phyloP scores from a whole-genome alignment of 2,797 vertebrate genomes.

The Chelonia mydas region DNA sequence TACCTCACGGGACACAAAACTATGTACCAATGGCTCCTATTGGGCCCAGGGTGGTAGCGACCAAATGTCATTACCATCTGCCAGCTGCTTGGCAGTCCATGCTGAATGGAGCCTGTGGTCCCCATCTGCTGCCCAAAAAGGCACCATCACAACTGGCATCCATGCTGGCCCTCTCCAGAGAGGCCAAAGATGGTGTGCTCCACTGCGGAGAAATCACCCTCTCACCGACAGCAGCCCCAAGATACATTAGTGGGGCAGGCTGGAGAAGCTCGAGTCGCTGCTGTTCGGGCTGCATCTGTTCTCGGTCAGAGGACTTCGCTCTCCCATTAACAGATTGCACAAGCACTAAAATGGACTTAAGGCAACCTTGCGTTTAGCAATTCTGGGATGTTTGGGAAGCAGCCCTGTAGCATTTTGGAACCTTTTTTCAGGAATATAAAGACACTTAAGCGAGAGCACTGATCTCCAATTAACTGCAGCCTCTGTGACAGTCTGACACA shows the following conservation, averaged over 20 bases:
- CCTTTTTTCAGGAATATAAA: fast-evolving
- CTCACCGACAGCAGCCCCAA: neutral
- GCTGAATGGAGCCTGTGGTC: neutral
- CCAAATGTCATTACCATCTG: fast-evolving
- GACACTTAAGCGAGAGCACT: neutral
- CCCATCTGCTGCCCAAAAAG: neutral
- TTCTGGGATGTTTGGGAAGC: fast-evolving
- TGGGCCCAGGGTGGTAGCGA: neutral
- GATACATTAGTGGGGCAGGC: neutral
- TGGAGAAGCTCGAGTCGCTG: fast-evolving
- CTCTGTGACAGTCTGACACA: fast-evolving
- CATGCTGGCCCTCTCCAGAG: neutral
- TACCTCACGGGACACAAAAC: neutral
- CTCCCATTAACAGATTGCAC: fast-evolving
- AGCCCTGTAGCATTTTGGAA: fast-evolving
- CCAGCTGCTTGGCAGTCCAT: neutral
- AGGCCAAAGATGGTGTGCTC: neutral
- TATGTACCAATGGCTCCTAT: fast-evolving
- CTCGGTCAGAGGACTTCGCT: neutral
- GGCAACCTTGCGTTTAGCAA: fast-evolving
- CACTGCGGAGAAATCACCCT: neutral
- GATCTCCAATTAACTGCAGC: neutral
- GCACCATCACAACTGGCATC: neutral
- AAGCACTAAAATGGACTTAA: fast-evolving
- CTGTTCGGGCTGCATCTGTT: fast-evolving